A percentile compares a stretch with the other conserved stretches of the same genome.
These are phyloP conservation scores for Sacculina carcini DNA, from an alignment of 2,888 invertebrate genomes.

Conservation along the genomic window DNA sequence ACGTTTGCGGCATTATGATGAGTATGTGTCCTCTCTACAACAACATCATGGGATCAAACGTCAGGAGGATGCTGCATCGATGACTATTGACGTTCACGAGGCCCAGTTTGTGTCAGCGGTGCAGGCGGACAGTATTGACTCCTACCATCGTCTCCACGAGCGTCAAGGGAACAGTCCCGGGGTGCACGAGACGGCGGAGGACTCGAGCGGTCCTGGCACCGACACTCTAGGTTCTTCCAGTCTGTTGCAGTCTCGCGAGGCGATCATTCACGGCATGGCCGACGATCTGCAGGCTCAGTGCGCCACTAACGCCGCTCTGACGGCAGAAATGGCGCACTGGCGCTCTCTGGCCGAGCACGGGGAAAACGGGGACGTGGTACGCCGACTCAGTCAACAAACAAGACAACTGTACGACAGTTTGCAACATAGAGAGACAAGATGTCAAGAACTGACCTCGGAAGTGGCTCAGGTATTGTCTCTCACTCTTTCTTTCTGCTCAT, in stretches of 20 bases:
- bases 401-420: slow-evolving; percentile 5
- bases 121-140: background rate
- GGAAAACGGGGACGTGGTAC: slow-evolving; percentile 8
- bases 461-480: background rate
- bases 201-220: too few relatives aligned
- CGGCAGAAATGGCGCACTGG: slow-evolving; percentile 3
- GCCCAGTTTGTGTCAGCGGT: background rate
- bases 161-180: background rate
- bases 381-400: slow-evolving; percentile 10
- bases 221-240: too few relatives aligned
- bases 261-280: background rate
- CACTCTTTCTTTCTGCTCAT: background rate
- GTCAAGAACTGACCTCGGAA: background rate
- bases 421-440: slow-evolving; percentile 7
- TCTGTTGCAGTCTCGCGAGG: background rate
- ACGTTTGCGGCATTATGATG: background rate
- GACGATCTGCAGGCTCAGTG: background rate
- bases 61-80: too few relatives aligned
- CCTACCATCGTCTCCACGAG: too few relatives aligned
- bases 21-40: background rate
- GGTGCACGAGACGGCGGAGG: background rate
- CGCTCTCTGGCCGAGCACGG: slow-evolving; percentile 1
- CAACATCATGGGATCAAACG: too few relatives aligned
- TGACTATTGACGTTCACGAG: background rate
- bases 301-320: slow-evolving; percentile 4